These are phyloP conservation scores for Tiaroga cobitis DNA, from an alignment of 2,797 vertebrate genomes.

Conservation along the genomic window DNA sequence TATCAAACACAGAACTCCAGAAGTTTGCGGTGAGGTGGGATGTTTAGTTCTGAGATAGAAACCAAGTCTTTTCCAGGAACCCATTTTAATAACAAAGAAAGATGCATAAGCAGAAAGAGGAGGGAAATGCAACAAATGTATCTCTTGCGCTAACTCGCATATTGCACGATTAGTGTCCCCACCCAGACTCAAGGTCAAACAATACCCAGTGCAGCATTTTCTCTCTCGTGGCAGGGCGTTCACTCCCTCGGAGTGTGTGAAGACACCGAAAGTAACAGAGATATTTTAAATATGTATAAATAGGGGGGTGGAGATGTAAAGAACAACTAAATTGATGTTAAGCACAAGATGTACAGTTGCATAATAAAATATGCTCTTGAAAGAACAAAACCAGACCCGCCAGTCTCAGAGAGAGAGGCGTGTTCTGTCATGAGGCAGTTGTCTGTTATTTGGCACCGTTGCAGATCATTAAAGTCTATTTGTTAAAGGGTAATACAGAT, in stretches of 20 bases:
- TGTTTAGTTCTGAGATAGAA: constrained; percentile 22
- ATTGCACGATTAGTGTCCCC: constrained; percentile 27
- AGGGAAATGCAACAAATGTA: constrained; percentile 8
- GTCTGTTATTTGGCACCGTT: constrained; percentile 37
- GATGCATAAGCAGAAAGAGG: constrained; percentile 12
- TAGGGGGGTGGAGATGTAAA: constrained; percentile 41
- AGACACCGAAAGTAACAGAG: constrained; percentile 24
- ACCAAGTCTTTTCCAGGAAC: constrained; percentile 35
- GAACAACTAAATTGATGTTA: constrained; percentile 36
- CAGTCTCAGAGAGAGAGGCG: constrained; percentile 9
- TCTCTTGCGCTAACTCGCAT: neutral
- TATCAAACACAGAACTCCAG: constrained; percentile 44
- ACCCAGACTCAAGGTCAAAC: constrained; percentile 49
- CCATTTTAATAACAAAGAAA: neutral
- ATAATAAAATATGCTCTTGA: constrained; percentile 33
- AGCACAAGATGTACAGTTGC: constrained; percentile 39
- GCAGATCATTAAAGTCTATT: constrained; percentile 51
- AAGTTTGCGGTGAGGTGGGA: constrained; percentile 33
- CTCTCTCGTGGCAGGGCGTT: constrained; percentile 44
- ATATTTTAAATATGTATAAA: constrained; percentile 33
- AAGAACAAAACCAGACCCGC: constrained; percentile 32
- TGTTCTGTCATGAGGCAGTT: constrained; percentile 32
- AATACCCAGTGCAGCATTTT: constrained; percentile 37
- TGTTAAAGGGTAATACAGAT: constrained; percentile 35
- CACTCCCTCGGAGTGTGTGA: constrained; percentile 13